Conservation (phyloP, 2,113 vertebrate species). For the Lophochroa leadbeateri region DNA sequence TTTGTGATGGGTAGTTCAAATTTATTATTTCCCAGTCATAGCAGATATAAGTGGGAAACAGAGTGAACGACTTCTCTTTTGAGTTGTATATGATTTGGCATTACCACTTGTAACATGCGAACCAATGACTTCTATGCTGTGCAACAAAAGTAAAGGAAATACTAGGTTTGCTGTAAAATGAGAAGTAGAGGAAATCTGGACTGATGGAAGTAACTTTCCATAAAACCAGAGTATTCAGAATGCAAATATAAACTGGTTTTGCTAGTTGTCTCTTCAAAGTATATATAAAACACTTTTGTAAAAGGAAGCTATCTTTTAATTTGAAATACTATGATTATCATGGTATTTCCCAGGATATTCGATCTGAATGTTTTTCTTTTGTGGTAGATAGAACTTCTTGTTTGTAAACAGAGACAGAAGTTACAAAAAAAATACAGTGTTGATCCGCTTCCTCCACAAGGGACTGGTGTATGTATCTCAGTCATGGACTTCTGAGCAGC, state of each 20-base stretch:
- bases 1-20: neutral
- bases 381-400: neutral
- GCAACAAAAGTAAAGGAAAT: neutral
- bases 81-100: neutral
- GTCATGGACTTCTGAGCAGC: neutral
- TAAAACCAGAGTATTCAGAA: neutral
- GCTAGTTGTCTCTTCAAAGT: neutral
- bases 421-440: neutral
- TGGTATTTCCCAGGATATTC: neutral
- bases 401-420: neutral
- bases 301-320: neutral
- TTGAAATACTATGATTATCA: neutral
- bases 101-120: neutral
- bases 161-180: neutral
- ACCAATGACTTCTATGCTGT: neutral
- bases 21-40: neutral
- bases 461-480: neutral
- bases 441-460: neutral
- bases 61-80: neutral
- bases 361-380: neutral
- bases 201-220: neutral
- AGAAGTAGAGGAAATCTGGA: neutral
- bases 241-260: neutral
- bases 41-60: neutral
- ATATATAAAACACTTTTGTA: neutral